Percentiles rank a stretch among this genome's conserved stretches.
These are phyloP conservation scores for Epicampocera succincta DNA, from an alignment of 2,888 invertebrate species.

Conservation along the genomic window DNA sequence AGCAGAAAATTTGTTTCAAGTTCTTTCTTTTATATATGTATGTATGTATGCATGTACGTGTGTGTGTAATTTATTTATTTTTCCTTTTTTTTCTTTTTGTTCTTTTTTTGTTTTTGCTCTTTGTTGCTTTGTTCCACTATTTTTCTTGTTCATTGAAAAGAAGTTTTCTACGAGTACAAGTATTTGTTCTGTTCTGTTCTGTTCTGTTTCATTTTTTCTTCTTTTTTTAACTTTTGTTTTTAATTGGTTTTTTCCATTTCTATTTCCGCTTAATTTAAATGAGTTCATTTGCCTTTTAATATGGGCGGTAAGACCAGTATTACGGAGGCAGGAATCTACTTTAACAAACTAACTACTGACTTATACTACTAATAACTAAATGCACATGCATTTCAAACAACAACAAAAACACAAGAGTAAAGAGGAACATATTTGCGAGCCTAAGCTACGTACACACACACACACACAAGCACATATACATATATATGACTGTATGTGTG, in stretches of 20 bases:
- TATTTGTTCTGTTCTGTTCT: conserved; percentile 44
- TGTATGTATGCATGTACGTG: no score
- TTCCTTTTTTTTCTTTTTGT: no score
- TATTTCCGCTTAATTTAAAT: conserved; percentile 69
- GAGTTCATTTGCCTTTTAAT: conserved; percentile 66
- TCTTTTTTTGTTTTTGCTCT: conserved; percentile 13
- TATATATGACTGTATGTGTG: no score
- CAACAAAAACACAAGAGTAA: neutral
- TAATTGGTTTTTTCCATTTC: conserved; percentile 68
- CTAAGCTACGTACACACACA: conserved; percentile 1
- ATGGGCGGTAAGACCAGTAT: neutral
- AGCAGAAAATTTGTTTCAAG: conserved; percentile 44
- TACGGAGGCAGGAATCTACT: conserved; percentile 16
- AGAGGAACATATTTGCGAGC: conserved; percentile 22
- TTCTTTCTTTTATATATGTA: conserved; percentile 19
- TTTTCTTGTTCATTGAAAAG: conserved; percentile 57
- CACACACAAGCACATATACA: conserved; percentile 1
- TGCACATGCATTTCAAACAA: neutral
- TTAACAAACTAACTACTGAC: conserved; percentile 34
- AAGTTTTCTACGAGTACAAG: conserved; percentile 43
- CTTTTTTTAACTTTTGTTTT: conserved; percentile 58
- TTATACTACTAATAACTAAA: conserved; percentile 37
- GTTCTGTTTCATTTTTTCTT: no score
- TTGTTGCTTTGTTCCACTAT: conserved; percentile 39
- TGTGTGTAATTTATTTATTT: no score